These are phyloP conservation scores for Thunnus thynnus DNA, from an alignment of 2,113 vertebrate species.

Conservation along the genomic window DNA sequence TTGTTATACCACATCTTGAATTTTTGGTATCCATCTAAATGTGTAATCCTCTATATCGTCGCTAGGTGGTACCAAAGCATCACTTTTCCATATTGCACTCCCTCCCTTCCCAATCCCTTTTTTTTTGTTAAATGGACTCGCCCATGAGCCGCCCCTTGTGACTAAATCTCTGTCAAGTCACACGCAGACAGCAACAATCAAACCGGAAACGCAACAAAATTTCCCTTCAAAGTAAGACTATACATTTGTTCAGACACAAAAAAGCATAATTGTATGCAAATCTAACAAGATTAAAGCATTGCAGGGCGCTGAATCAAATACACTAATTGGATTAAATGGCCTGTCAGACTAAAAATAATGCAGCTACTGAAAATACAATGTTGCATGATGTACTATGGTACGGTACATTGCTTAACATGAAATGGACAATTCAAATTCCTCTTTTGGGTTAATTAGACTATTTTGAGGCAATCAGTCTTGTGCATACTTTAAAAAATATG, in stretches of 20 bases:
- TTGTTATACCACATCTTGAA: neutral
- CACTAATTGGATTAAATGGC: neutral
- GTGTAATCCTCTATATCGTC: neutral
- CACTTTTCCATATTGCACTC: neutral
- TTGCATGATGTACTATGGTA: neutral
- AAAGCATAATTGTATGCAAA: neutral
- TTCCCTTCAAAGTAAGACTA: conserved; percentile 24
- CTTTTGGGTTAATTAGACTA: neutral
- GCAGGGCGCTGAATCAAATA: neutral
- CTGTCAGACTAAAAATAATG: no score
- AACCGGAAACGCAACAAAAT: conserved; percentile 17
- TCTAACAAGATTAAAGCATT: neutral
- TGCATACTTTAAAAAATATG: neutral
- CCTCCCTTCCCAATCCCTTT: conserved; percentile 20
- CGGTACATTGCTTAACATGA: neutral
- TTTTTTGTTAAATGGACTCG: conserved; percentile 81
- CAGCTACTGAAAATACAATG: no score
- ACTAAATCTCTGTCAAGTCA: conserved; percentile 54
- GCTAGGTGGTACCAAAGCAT: conserved; percentile 64
- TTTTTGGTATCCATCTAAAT: neutral
- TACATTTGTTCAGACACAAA: neutral
- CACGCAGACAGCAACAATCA: neutral
- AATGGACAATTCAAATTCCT: neutral
- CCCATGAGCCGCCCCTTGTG: conserved; percentile 74
- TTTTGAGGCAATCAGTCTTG: neutral